Percentiles rank a stretch among this genome's conserved stretches.
Evolutionary conservation across 2,888 invertebrate species (phyloP).

Genomic region (Perizoma flavofasciatum): DNA sequence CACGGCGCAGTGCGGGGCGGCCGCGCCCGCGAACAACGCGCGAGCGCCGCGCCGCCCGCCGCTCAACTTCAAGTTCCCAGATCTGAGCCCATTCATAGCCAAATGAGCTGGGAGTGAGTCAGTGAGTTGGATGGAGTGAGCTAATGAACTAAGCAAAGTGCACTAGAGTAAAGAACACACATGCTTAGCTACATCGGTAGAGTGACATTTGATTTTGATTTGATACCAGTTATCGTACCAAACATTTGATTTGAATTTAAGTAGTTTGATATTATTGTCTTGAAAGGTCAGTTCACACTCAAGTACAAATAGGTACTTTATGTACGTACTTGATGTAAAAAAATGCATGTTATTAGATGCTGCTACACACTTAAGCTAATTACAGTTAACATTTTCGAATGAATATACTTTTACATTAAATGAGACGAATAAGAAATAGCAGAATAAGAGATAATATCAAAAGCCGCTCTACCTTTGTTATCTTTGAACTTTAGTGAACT

Average conservation of each 20-base stretch:
- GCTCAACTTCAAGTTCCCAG: conserved; percentile 89
- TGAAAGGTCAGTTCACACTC: too few species aligned
- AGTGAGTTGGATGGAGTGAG: not conserved
- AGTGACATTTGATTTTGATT: not conserved
- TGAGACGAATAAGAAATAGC: not conserved
- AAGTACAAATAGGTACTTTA: not conserved
- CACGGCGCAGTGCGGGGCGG: conserved; percentile 94
- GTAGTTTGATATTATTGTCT: too few species aligned
- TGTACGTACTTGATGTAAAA: not conserved
- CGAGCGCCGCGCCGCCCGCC: conserved; percentile 73
- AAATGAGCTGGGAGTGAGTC: conserved; percentile 59
- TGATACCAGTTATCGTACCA: not conserved
- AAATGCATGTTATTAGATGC: too few species aligned
- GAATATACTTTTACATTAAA: too few species aligned
- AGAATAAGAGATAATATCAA: not conserved
- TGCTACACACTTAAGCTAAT: too few species aligned
- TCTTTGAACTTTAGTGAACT: conserved; percentile 34
- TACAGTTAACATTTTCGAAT: too few species aligned
- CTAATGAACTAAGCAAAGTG: not conserved
- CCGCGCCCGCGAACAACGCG: conserved; percentile 58
- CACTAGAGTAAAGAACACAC: not conserved
- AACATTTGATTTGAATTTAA: too few species aligned
- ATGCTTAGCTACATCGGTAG: too few species aligned
- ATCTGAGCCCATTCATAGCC: conserved; percentile 88
- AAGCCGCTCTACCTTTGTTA: conserved; percentile 9